Evolutionary conservation across 2,113 vertebrate genomes (phyloP), one percentile per base, ranked within the genome.

Genomic region (Plestiodon gilberti): DNA sequence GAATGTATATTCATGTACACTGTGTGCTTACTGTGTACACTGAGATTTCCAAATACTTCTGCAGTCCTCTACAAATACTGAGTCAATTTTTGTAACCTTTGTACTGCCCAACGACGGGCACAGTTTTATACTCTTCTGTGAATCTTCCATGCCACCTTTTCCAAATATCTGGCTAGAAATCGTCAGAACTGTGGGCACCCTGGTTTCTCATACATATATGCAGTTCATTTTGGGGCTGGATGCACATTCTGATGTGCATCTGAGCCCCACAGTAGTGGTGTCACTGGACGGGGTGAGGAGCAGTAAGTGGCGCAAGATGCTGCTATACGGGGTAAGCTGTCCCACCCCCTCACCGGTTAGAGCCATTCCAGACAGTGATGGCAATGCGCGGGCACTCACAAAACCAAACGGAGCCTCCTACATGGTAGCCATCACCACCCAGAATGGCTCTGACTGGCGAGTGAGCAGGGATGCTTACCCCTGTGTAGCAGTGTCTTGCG

Each of bases 1-100:
- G 73, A 90, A 92, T 64, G 84, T 55, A 81, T 94, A 80, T 90
- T 93, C 90, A 92, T 90, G 89, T 92, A 86, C 93, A 93, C 88
- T 92, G 91, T 78, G 22, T 9, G 10, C 76, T 88, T 78, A 17
- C 61, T 83, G 59, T 62, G 0, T 0, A 0, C 17, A 67, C 64
- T 91, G 90, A 87, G 81, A 90, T 94, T 95, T 93, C 91, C 88
- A 91, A 91, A 55, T 85, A 89, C 92, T 93, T 73, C 43, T 22
- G 85, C 84, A 93, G 76, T 83, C 80, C 15, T 93, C 88, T 93
- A 94, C 89, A 90, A 4, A 75, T 78, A 89, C 82, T 35, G n/a
- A 67, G 65, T 88, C 88, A 87, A 71, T 77, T 92, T 78, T 91
- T 57, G 77, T 89, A 70, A 52, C 22, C n/a, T 74, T 92, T 0